Conservation (phyloP, 2,797 vertebrate species). For the Spheniscus humboldti region DNA sequence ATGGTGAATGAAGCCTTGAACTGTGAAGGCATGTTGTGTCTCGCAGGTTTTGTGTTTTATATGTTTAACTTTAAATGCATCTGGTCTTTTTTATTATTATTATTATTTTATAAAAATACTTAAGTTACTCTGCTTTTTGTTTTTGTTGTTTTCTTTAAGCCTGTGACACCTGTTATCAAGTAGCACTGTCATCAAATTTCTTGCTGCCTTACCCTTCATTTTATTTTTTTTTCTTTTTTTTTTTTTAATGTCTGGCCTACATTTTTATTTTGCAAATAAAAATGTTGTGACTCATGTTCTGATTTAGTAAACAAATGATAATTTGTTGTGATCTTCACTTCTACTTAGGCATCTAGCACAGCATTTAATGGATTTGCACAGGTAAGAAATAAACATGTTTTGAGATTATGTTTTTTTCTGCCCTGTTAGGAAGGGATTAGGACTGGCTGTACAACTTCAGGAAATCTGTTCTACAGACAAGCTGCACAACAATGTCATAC, state of each 20-base stretch:
- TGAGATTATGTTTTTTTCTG: background rate
- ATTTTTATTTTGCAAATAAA: conserved; percentile 50
- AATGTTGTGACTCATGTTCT: background rate
- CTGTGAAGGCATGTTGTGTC: background rate
- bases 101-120: background rate
- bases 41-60: background rate
- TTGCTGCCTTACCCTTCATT: conserved; percentile 43
- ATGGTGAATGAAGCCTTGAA: background rate
- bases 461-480: background rate
- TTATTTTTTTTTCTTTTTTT: conserved; percentile 28
- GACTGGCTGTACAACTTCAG: background rate
- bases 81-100: background rate
- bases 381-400: conserved; percentile 72
- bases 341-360: conserved; percentile 77
- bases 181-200: conserved; percentile 25
- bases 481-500: background rate
- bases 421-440: background rate
- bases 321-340: conserved; percentile 74
- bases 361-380: conserved; percentile 87
- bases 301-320: conserved; percentile 47
- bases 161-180: conserved; percentile 45
- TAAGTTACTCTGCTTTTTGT: background rate
- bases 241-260: conserved; percentile 25
- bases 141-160: conserved; percentile 45
- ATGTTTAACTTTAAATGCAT: background rate